These are phyloP conservation scores for Galemys pyrenaicus DNA, from an alignment of 2,113 vertebrate species.

Conservation along the genomic window DNA sequence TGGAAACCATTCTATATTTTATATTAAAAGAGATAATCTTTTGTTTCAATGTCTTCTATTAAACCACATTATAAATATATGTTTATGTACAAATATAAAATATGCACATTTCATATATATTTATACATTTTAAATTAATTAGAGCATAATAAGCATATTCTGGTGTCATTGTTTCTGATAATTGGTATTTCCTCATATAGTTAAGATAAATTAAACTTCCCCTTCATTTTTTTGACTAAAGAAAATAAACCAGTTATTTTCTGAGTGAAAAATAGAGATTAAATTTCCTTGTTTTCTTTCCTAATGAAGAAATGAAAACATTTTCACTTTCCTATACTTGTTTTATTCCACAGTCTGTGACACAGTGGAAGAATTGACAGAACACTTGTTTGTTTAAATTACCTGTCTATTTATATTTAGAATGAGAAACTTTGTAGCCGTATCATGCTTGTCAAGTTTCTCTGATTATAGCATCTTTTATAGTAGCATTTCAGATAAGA, in stretches of 20 bases:
- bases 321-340: background rate
- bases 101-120: background rate
- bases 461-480: background rate
- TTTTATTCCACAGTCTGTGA: background rate
- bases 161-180: background rate
- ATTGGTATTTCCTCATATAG: background rate
- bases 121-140: background rate
- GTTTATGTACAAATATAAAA: too few species aligned
- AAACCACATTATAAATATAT: background rate
- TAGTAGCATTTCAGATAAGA: background rate
- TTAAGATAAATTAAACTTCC: background rate
- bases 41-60: background rate
- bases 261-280: background rate
- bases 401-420: background rate
- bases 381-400: conserved; percentile 31
- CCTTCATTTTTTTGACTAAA: background rate
- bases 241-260: conserved; percentile 4
- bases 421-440: background rate
- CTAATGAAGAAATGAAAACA: background rate
- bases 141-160: background rate
- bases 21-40: background rate
- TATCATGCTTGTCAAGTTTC: background rate
- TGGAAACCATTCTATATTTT: background rate
- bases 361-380: background rate
- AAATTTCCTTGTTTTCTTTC: background rate